phyloP scores from a whole-genome alignment of 1,140 invertebrate genomes.

The Patella vulgata region DNA sequence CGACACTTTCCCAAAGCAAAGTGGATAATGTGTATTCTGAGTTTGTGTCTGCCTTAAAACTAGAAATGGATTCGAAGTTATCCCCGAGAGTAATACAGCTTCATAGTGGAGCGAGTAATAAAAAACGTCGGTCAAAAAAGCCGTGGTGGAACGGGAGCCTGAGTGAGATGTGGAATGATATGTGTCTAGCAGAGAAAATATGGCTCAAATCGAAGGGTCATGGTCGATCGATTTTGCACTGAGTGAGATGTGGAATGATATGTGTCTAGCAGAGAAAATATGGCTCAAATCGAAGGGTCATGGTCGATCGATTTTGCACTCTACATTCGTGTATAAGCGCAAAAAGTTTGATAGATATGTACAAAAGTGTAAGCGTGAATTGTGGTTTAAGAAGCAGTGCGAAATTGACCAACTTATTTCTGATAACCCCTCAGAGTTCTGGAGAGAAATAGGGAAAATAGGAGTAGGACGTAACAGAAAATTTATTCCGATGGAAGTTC shows the following conservation, averaged over 20 bases:
- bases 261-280: background rate
- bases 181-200: background rate
- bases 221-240: background rate
- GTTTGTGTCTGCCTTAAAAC: no score
- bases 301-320: background rate
- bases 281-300: no score
- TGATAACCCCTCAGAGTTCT: background rate
- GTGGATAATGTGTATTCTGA: no score
- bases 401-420: background rate
- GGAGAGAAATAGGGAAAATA: constrained; percentile 13
- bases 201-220: no score
- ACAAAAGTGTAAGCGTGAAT: background rate
- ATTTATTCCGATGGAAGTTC: constrained; percentile 3
- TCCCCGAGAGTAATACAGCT: constrained; percentile 5
- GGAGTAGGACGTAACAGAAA: background rate
- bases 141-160: constrained; percentile 8
- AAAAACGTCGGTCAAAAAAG: background rate
- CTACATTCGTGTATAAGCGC: background rate
- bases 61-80: background rate
- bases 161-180: background rate
- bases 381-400: background rate
- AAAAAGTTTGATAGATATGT: constrained; percentile 10
- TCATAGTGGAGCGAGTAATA: background rate
- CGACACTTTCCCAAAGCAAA: no score
- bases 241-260: background rate